phyloP scores from a whole-genome alignment of 2,797 vertebrate species.

The Syncerus caffer region DNA sequence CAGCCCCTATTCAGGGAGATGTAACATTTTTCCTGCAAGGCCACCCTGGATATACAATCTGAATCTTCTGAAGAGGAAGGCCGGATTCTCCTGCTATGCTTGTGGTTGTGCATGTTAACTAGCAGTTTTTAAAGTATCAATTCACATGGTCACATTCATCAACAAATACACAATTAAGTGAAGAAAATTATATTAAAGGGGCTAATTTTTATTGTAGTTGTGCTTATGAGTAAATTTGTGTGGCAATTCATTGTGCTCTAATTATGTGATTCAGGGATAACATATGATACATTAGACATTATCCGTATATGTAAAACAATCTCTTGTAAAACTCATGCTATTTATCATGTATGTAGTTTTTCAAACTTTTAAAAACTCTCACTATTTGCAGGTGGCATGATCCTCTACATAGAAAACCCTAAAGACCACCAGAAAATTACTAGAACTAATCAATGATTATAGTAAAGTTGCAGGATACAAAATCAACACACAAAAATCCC shows the following conservation, averaged over 20 bases:
- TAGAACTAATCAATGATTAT: no score
- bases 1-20: neutral
- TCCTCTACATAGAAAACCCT: no score
- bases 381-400: no score
- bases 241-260: constrained; percentile 63
- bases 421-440: no score
- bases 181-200: constrained; percentile 75
- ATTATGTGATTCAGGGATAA: constrained; percentile 62
- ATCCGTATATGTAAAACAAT: constrained; percentile 25
- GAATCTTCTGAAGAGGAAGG: constrained; percentile 70
- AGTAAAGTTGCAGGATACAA: no score
- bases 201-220: constrained; percentile 74
- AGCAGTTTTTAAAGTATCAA: neutral
- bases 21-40: neutral
- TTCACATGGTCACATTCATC: constrained; percentile 70
- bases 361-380: neutral
- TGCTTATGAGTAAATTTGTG: constrained; percentile 60
- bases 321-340: neutral
- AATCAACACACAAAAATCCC: no score
- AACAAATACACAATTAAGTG: constrained; percentile 65
- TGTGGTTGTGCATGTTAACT: constrained; percentile 59
- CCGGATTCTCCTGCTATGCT: constrained; percentile 57
- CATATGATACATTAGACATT: neutral
- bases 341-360: constrained; percentile 14
- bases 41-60: constrained; percentile 60